Base-by-base conservation (phyloP, 2,113 vertebrate species). In the Salvator merianae region DNA sequence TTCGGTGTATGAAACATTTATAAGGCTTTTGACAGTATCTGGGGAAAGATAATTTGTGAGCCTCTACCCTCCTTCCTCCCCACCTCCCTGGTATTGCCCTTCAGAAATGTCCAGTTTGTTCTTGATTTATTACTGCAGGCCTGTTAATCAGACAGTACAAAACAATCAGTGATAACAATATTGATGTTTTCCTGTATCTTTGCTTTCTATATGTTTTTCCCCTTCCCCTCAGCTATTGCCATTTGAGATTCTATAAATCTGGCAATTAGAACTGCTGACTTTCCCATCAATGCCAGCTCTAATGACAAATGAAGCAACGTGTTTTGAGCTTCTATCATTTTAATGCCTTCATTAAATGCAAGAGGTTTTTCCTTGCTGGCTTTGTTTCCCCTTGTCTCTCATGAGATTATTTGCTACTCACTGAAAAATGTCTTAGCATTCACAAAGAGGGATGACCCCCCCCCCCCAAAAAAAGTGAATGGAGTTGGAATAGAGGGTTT, bases 231-330 rank as follows among this genome's bases (percentile, higher is more conserved):
- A 32, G 76, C 53, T 47, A 62, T 28, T 84, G 40, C 32, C 65
- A 84, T 88, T 86, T 87, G 30, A 75, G 22, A 22, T 83, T 59
- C 13, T 68, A 79, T 83, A 87, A 84, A 89, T 75, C 68, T 89
- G 71, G 83, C 84, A 92, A 89, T 87, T 91, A 87, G 62, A n/a
- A 40, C 84, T 4, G 8, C 28, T 22, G 66, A 77, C 38, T 88
- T 87, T 86, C 77, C 32, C 30, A 16, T 85, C 43, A 86, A 0
- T 66, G 79, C 1, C 79, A 82, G 26, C 47, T 77, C 20, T 74
- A 90, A 30, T 70, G 81, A 72, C 68, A 88, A 63, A 47, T 5
- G 66, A 18, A 47, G n/a, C 34, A 55, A 77, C 77, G 47, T 59
- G 36, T 28, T 55, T 1, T 63, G 55, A 80, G 59, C 69, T 79